phyloP scores from a whole-genome alignment of 2,888 invertebrate genomes.

The Yponomeuta malinellus region DNA sequence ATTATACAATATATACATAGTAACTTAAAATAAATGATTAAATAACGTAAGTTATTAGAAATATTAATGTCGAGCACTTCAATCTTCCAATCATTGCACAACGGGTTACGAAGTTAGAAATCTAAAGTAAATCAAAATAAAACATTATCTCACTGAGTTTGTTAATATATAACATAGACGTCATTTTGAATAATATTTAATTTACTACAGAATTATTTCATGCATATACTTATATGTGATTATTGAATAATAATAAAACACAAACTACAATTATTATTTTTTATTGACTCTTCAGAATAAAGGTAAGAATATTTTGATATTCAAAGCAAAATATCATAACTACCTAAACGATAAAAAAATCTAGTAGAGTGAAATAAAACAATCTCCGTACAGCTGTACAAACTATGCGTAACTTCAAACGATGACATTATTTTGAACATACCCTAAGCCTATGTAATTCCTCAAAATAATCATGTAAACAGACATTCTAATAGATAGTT shows the following conservation, averaged over 20 bases:
- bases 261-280: constrained; percentile 22
- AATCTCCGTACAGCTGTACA: constrained; percentile 55
- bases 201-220: constrained; percentile 17
- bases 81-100: constrained; percentile 33
- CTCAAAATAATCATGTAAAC: constrained; percentile 1
- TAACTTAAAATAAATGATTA: neutral
- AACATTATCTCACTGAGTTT: constrained; percentile 25
- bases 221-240: neutral
- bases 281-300: constrained; percentile 57
- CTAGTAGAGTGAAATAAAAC: constrained; percentile 48
- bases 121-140: constrained; percentile 2
- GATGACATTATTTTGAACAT: neutral
- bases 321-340: constrained; percentile 55
- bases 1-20: neutral
- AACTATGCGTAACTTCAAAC: constrained; percentile 37
- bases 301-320: constrained; percentile 48
- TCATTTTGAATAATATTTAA: constrained; percentile 31
- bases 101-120: constrained; percentile 26
- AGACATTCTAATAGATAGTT: constrained; percentile 12
- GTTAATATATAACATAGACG: constrained; percentile 39
- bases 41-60: neutral
- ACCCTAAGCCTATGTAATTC: neutral
- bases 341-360: constrained; percentile 50
- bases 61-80: neutral
- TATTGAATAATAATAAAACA: neutral